Conservation (phyloP, 1,140 invertebrate genomes). For the Drosophila kanapiae region DNA sequence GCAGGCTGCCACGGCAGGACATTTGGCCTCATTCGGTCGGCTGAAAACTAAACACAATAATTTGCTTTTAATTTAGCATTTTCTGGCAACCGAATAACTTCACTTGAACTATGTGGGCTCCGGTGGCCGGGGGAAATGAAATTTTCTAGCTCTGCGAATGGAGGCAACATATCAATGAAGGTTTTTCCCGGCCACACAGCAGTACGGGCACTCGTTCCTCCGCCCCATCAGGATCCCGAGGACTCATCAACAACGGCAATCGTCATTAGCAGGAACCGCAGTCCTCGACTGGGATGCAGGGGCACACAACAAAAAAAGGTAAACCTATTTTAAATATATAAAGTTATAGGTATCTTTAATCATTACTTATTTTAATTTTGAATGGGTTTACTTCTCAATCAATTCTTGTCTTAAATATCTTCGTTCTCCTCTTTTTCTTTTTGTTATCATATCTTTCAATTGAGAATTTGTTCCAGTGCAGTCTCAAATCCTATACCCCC, state of each 20-base stretch:
- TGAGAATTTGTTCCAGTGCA: neutral
- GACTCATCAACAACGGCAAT: conserved; percentile 71
- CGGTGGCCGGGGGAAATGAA: conserved; percentile 56
- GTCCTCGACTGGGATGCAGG: conserved; percentile 9
- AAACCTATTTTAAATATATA: too few relatives aligned
- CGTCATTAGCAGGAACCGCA: conserved; percentile 78
- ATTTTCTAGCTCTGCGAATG: conserved; percentile 40
- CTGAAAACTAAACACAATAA: conserved; percentile 71
- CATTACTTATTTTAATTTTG: neutral
- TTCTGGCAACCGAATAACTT: conserved; percentile 69
- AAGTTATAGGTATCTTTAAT: neutral
- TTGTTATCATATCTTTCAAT: neutral
- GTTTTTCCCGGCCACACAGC: conserved; percentile 35
- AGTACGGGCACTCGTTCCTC: conserved; percentile 6
- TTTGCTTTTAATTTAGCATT: conserved; percentile 80
- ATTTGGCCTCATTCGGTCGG: conserved; percentile 29
- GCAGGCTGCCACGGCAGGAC: conserved; percentile 34
- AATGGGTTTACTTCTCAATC: neutral
- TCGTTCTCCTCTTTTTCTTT: neutral
- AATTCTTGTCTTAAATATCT: neutral
- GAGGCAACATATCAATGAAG: conserved; percentile 74
- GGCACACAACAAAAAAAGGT: too few relatives aligned
- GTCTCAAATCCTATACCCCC: conserved; percentile 1
- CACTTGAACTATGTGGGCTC: conserved; percentile 61
- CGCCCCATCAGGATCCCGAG: conserved; percentile 13